Base-by-base conservation (phyloP, 2,113 vertebrate genomes). In the Cyprinodon brontotheroides region DNA sequence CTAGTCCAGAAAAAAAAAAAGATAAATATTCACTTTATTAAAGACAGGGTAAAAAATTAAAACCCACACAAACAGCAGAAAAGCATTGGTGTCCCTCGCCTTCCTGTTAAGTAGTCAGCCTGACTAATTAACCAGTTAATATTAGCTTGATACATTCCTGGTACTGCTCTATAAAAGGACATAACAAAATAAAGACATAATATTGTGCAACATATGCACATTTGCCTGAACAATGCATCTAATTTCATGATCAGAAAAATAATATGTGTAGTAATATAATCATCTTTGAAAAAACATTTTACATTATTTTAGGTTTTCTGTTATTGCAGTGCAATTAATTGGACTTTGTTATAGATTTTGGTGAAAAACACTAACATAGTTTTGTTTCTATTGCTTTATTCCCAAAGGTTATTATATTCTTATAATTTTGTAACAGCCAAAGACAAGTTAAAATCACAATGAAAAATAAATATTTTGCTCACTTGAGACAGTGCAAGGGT, bases 401-500 rank as follows among this genome's bases (percentile, higher is more conserved):
- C 17, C 50, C 50, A 4, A n/a, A 57, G 5, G 20, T n/a, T 57
- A 17, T 57, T 9, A 41, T 41, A 57, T 10, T 2, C 20, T 57
- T 20, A n/a, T 6, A 57, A 57, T n/a, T 57, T 20, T n/a, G n/a
- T n/a, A 20, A 53, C 15, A n/a, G 50, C 20, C 50, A 20, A 57
- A 57, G 20, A 15, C 50, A 2, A 57, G 4, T 20, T 20, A 57
- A 57, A 57, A n/a, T 57, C 20, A n/a, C n/a, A 6, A 15, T 0
- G 50, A 4, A 41, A 65, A 65, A 4, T 11, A 43, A 15, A 73
- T 11, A 67, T 65, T 17, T 2, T 75, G 87, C 95, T 96, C 91
- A 99, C 98, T 97, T 99, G 77, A 99, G 95, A 88, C 97, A 99
- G 75, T 98, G 97, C 77, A 99, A 93, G 87, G 97, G 97, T 80